phyloP scores from a whole-genome alignment of 1,140 invertebrate species.

The Mizuhopecten yessoensis region DNA sequence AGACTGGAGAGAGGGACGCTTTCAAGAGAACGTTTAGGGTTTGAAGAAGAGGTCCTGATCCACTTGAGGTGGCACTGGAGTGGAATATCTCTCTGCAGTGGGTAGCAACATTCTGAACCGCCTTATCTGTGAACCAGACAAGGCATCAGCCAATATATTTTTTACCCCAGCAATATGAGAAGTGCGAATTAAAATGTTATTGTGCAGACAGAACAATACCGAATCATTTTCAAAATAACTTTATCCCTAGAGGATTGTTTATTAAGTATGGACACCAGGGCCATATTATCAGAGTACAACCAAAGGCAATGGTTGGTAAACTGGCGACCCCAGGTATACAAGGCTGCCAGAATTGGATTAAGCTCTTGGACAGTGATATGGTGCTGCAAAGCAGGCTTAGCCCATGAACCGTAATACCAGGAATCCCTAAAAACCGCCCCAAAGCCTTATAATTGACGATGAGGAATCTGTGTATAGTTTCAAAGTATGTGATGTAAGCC shows the following conservation, averaged over 20 bases:
- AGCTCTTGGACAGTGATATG: background rate
- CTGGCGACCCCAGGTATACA: conserved; percentile 25
- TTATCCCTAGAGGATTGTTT: conserved; percentile 53
- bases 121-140: conserved; percentile 55
- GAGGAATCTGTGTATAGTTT: conserved; percentile 44
- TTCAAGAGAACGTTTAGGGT: background rate
- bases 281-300: conserved; percentile 50
- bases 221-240: conserved; percentile 51
- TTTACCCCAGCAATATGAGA: conserved; percentile 43
- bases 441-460: background rate
- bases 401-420: background rate
- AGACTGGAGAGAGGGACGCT: background rate
- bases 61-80: background rate
- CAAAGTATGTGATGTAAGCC: background rate
- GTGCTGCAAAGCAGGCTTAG: background rate
- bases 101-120: too few relatives aligned
- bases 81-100: background rate
- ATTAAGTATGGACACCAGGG: conserved; percentile 56
- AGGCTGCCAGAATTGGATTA: conserved; percentile 41
- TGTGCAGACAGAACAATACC: conserved; percentile 45
- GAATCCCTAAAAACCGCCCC: background rate
- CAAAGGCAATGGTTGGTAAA: background rate
- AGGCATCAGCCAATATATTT: conserved; percentile 45
- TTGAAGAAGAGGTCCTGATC: background rate
- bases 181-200: conserved; percentile 41